Evolutionary conservation across 2,888 invertebrate species (phyloP).

Genomic region (Dasysyrphus tricinctus): DNA sequence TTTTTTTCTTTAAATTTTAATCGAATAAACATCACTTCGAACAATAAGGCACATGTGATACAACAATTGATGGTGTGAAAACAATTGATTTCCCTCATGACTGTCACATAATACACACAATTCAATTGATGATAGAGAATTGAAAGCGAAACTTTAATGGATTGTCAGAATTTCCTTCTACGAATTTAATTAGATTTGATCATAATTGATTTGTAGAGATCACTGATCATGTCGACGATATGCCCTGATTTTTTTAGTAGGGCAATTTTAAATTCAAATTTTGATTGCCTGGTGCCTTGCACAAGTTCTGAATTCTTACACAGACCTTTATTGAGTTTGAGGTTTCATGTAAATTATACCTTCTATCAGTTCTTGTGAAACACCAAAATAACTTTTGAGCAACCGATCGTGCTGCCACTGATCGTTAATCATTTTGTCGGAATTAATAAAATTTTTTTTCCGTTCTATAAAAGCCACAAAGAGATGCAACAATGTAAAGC

Average conservation of each 20-base stretch:
- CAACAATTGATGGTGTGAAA: not conserved
- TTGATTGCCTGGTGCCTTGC: not conserved
- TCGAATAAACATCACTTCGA: not conserved
- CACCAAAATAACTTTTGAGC: constrained; percentile 27
- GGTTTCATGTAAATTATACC: constrained; percentile 35
- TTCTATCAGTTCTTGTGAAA: constrained; percentile 45
- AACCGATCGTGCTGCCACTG: constrained; percentile 65
- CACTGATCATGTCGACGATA: not conserved
- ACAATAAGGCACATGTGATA: not conserved
- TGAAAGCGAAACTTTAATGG: not conserved
- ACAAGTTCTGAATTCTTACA: not conserved
- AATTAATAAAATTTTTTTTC: constrained; percentile 11
- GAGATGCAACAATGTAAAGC: constrained; percentile 59
- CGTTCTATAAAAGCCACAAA: constrained; percentile 17
- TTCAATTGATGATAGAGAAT: constrained; percentile 4
- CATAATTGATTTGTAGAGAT: not conserved
- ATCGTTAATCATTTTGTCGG: constrained; percentile 59
- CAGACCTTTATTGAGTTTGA: not conserved
- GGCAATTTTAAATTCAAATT: not conserved
- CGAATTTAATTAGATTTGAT: constrained; percentile 7
- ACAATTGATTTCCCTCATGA: constrained; percentile 28
- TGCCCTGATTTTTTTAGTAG: constrained; percentile 16
- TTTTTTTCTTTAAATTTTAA: constrained; percentile 2
- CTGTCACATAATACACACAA: constrained; percentile 10
- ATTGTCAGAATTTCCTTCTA: not conserved